Evolutionary conservation across 2,888 invertebrate species (phyloP), one percentile per base, ranked within the genome.

Genomic region (Iselma pallidipennis): DNA sequence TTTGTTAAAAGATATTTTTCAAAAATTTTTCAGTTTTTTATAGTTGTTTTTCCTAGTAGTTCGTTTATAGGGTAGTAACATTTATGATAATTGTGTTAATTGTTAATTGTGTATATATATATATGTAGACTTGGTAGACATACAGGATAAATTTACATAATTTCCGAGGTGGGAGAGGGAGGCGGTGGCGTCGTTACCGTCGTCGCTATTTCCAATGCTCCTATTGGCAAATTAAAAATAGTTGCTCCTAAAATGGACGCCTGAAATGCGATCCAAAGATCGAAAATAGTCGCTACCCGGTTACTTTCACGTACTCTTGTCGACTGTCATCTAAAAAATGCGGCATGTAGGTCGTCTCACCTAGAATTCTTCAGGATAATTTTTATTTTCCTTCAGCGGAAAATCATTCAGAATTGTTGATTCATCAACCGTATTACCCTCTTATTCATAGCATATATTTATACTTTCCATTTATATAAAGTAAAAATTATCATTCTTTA

Each of bases 211-310:
- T 10, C 23, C 19, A 55, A 42, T 62, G 56, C 66, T 76, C 72
- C 71, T 74, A 80, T 78, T 79, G 78, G 78, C 71, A 71, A 74
- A 71, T 71, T 80, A 81, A 80, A 84, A 84, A 85, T 83, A 83
- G 84, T 82, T 85, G 84, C 83, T 85, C 86, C 86, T 84, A 86
- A 87, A 87, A 87, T 86, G 87, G 87, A 80, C 79, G 83, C 83
- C 78, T 82, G 87, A 85, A 87, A 87, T 81, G 85, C 84, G 87
- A 87, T 87, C 85, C 82, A 82, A 78, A 73, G 80, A 76, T 81
- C 82, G 79, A 83, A 86, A 86, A 85, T 85, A 85, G 85, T 79
- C 78, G 79, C 75, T 74, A 77, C 78, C 78, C 76, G 78, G 78
- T 77, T 74, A 74, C 74, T 72, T 72, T 67, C 68, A 66, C 70